phyloP scores from a whole-genome alignment of 1,140 invertebrate species.

The Bombus confusus region DNA sequence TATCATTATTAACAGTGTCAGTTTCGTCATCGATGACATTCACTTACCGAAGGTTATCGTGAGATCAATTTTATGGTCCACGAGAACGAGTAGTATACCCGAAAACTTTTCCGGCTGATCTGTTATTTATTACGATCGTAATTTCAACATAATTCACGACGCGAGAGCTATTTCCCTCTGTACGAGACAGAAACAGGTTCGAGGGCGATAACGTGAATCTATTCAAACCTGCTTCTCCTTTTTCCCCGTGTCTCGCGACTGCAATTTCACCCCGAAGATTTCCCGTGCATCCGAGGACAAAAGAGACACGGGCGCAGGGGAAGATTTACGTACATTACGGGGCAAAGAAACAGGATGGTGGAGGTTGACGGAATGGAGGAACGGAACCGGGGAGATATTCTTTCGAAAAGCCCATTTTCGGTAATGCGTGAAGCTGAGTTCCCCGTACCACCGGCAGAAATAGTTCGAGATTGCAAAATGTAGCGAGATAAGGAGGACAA shows the following conservation, averaged over 20 bases:
- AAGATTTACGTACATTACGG: constrained; percentile 50
- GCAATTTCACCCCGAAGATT: constrained; percentile 52
- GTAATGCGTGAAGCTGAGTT: constrained; percentile 38
- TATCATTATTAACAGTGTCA: too few species aligned
- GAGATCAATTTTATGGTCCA: neutral
- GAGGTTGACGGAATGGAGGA: neutral
- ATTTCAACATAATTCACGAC: neutral
- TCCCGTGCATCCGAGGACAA: constrained; percentile 37
- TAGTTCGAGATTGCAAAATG: constrained; percentile 39
- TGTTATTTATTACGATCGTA: constrained; percentile 19
- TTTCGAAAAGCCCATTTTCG: constrained; percentile 45
- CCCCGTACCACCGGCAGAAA: constrained; percentile 31
- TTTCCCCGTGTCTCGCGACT: constrained; percentile 39
- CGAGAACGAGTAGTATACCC: neutral
- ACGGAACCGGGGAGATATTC: constrained; percentile 46
- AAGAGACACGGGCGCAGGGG: constrained; percentile 7
- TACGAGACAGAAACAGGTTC: constrained; percentile 7
- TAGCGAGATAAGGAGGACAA: constrained; percentile 50
- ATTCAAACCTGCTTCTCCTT: constrained; percentile 38
- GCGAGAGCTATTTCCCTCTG: neutral
- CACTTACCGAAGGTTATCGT: neutral
- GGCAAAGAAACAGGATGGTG: neutral
- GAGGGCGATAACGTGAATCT: constrained; percentile 46
- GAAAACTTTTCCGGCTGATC: neutral
- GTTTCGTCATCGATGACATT: neutral